Conservation (phyloP, 2,113 vertebrate species). For the Crotalus viridis region DNA sequence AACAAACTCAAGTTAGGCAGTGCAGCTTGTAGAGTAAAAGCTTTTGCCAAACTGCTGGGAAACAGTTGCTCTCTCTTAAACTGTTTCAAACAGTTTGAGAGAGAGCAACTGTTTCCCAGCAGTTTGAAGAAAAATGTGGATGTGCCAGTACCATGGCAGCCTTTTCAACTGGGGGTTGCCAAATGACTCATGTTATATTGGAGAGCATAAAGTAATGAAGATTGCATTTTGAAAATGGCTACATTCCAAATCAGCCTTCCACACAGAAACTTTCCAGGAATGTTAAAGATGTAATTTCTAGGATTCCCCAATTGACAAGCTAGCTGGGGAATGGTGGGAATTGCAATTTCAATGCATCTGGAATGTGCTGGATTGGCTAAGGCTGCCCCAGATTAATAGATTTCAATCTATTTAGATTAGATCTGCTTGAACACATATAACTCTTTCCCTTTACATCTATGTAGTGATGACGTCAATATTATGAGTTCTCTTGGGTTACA, state of each 20-base stretch:
- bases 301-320: background rate
- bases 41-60: background rate
- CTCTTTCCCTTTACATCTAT: background rate
- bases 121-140: background rate
- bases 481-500: background rate
- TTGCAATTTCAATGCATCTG: background rate
- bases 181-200: background rate
- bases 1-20: constrained; percentile 44
- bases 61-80: background rate
- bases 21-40: background rate
- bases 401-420: background rate
- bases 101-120: too few relatives aligned
- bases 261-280: background rate
- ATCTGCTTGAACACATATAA: too few relatives aligned
- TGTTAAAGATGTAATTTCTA: background rate
- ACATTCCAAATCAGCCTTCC: background rate
- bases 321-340: background rate
- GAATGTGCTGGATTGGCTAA: background rate
- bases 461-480: background rate
- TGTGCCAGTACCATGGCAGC: background rate
- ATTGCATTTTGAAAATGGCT: background rate
- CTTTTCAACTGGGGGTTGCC: background rate
- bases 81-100: background rate
- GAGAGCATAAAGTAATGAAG: background rate
- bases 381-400: background rate